Conservation (phyloP, 2,888 invertebrate genomes). For the Campopleginae sp. region DNA sequence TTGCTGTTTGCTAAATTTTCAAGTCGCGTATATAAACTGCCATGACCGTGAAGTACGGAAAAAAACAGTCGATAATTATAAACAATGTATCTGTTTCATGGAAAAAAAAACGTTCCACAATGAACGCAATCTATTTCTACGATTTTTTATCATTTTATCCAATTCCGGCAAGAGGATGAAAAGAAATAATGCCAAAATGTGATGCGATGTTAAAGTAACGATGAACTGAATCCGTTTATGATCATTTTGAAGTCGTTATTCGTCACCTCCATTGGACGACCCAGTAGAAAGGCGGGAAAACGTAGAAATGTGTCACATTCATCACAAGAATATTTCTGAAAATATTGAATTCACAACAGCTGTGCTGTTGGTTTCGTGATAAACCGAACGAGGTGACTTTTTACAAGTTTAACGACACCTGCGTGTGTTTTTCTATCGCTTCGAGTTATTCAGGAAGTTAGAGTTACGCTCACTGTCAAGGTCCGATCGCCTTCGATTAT, state of each 20-base stretch:
- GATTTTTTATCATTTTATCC: neutral
- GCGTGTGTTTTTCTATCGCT: slow-evolving; percentile 28
- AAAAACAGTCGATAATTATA: neutral
- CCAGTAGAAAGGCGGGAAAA: neutral
- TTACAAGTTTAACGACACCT: slow-evolving; percentile 29
- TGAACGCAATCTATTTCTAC: neutral
- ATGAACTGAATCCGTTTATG: neutral
- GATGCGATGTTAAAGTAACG: neutral
- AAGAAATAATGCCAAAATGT: neutral
- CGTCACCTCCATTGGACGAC: too few species aligned
- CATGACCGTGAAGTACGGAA: neutral
- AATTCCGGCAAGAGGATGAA: neutral
- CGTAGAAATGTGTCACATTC: neutral
- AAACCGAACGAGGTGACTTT: slow-evolving; percentile 57
- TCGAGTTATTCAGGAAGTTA: slow-evolving; percentile 39
- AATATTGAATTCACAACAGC: neutral
- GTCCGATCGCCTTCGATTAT: neutral
- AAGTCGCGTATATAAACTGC: neutral
- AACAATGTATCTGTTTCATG: neutral
- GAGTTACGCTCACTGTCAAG: slow-evolving; percentile 63
- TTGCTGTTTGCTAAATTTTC: slow-evolving; percentile 40
- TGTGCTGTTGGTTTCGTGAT: neutral
- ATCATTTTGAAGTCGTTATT: neutral
- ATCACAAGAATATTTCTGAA: neutral
- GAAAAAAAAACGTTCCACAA: slow-evolving; percentile 2